Conservation (phyloP, 2,888 invertebrate genomes). For the Drosophila melanosoma region DNA sequence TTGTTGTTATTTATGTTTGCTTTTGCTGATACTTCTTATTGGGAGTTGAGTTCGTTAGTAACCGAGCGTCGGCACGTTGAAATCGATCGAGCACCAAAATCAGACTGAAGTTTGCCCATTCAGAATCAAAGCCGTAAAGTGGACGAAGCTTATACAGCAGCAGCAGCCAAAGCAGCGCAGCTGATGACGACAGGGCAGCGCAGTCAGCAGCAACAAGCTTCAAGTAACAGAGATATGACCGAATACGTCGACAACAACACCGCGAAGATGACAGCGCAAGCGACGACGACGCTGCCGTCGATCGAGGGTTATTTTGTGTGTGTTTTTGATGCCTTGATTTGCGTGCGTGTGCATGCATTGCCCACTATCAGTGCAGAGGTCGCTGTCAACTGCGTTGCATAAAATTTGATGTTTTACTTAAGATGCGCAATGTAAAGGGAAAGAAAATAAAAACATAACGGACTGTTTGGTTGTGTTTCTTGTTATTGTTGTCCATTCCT, state of each 20-base stretch:
- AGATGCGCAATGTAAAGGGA: conserved; percentile 16
- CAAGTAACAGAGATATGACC: conserved; percentile 77
- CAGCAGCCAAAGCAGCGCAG: conserved; percentile 49
- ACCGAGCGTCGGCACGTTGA: conserved; percentile 82
- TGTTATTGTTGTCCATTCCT: conserved; percentile 3
- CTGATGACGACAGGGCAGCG: conserved; percentile 54
- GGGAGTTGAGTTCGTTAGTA: conserved; percentile 48
- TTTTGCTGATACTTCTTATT: conserved; percentile 27
- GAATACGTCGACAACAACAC: conserved; percentile 70
- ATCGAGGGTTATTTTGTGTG: conserved; percentile 26
- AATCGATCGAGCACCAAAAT: conserved; percentile 85
- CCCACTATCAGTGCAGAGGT: conserved; percentile 59
- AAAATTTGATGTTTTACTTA: background rate
- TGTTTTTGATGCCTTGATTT: conserved; percentile 38
- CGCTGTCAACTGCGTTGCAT: conserved; percentile 27
- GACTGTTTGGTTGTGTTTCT: conserved; percentile 1
- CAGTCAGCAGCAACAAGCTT: conserved; percentile 13
- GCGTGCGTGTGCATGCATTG: conserved; percentile 34
- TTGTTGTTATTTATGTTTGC: conserved; percentile 21
- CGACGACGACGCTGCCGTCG: conserved; percentile 26
- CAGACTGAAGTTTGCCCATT: conserved; percentile 83
- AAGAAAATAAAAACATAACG: conserved; percentile 38
- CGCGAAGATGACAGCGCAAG: conserved; percentile 35
- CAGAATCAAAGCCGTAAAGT: conserved; percentile 77
- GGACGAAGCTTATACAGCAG: conserved; percentile 67